A percentile compares a stretch with the other conserved stretches of the same genome.
Evolutionary conservation across 2,888 invertebrate species (phyloP).

Genomic region (Parnassius smintheus): DNA sequence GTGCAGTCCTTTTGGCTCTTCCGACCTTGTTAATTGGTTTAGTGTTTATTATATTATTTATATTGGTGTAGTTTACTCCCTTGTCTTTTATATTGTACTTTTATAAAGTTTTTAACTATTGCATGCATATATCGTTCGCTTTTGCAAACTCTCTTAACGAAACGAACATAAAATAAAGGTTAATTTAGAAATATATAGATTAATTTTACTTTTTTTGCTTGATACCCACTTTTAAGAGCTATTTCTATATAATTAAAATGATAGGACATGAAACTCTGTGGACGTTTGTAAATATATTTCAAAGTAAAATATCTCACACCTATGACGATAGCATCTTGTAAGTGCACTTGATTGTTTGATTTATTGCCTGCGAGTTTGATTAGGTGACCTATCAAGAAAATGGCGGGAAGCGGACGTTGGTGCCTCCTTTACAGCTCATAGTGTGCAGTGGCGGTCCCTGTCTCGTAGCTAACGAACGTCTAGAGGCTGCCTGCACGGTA

Average conservation of each 20-base stretch:
- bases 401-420: conserved; percentile 21
- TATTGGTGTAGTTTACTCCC: conserved; percentile 10
- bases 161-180: no score
- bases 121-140: no score
- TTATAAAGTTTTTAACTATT: no score
- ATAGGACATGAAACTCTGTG: no score
- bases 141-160: no score
- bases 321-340: neutral
- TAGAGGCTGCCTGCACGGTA: conserved; percentile 2
- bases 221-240: no score
- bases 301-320: no score
- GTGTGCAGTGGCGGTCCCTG: conserved; percentile 4
- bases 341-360: neutral
- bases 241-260: no score
- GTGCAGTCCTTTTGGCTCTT: conserved; percentile 34
- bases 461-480: conserved; percentile 18
- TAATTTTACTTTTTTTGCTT: no score
- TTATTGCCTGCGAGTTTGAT: neutral
- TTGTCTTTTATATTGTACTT: neutral
- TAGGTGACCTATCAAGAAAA: conserved; percentile 14
- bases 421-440: conserved; percentile 3
- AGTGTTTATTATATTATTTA: conserved; percentile 30
- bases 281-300: no score
- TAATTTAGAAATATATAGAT: no score
- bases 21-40: conserved; percentile 49